Base-by-base conservation (phyloP, 2,113 vertebrate genomes). In the Gymnarchus niloticus region DNA sequence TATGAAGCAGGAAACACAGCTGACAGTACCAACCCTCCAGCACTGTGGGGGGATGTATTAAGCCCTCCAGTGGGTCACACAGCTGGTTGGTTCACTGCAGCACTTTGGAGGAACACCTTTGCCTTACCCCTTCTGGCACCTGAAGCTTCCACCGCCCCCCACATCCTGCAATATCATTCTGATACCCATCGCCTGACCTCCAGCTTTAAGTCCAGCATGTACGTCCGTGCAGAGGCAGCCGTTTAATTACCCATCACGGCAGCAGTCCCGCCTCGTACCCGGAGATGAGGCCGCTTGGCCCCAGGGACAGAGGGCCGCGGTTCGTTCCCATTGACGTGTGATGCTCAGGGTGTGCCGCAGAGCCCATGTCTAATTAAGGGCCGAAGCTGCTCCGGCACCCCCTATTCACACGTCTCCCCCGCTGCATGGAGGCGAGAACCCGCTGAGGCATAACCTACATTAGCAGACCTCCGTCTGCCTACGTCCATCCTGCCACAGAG, bases 391-490 rank as follows among this genome's bases (percentile, higher is more conserved):
- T 33, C 37, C n/a, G 65, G 19, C 14, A 6, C 33, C 61, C 28
- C 61, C 57, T 33, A n/a, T 10, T 28, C 61, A 4, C 7, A 46
- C 1, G 21, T 48, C 46, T 78, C 52, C 25, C 61, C 8, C 69
- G 21, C 51, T 73, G 54, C 69, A n/a, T 17, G 28, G 17, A 44
- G 44, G 25, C 19, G 6, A 28, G 54, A 51, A 65, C 69, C 84
- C 37, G 37, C 84, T 85, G 84, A 46, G 84, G 48, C 33, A 19
- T 77, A 78, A 77, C 84, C 69, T 78, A 56, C 52, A 78, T 78
- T 77, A 41, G 9, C 37, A 25, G 83, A 19, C 59, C 59, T 84
- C 56, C 61, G 76, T 76, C 65, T 76, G 84, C 84, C 61, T 21
- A 33, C 48, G 46, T 51, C 25, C 44, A 61, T 12, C 46, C 14